phyloP scores from a whole-genome alignment of 2,797 vertebrate species.

The Neostethus bicornis region DNA sequence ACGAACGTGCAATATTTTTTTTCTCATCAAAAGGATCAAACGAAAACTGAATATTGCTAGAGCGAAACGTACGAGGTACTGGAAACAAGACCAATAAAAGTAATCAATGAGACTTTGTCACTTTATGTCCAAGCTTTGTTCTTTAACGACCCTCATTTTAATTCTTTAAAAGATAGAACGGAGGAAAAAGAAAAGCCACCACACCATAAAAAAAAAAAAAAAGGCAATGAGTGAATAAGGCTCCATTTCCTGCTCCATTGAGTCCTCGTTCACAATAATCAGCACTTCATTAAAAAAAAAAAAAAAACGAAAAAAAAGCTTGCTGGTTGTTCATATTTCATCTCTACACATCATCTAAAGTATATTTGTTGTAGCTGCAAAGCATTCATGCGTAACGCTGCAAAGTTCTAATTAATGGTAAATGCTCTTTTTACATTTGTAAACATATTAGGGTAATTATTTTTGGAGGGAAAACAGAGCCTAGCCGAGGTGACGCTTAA shows the following conservation, averaged over 20 bases:
- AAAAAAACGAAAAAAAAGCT: conserved; percentile 9
- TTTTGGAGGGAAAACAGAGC: conserved; percentile 32
- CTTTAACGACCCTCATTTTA: conserved; percentile 67
- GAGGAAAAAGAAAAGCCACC: conserved; percentile 30
- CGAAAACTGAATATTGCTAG: too few relatives aligned
- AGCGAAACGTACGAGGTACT: too few relatives aligned
- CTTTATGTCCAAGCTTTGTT: conserved; percentile 30
- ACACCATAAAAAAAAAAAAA: too few relatives aligned
- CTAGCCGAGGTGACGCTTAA: conserved; percentile 25
- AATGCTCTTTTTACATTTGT: conserved; percentile 59
- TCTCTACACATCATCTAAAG: conserved; percentile 35
- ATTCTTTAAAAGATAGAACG: conserved; percentile 61
- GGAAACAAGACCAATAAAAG: too few relatives aligned
- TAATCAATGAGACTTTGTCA: too few relatives aligned
- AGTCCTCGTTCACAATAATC: conserved; percentile 53
- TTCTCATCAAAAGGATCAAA: too few relatives aligned
- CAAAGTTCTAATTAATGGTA: conserved; percentile 69
- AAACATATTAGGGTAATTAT: conserved; percentile 59
- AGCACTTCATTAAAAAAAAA: conserved; percentile 69
- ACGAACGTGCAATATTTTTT: too few relatives aligned
- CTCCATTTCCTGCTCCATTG: conserved; percentile 71
- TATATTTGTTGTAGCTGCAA: conserved; percentile 56
- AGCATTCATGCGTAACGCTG: conserved; percentile 32
- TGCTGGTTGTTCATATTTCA: conserved; percentile 60
- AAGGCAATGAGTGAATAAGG: conserved; percentile 44